Conservation (phyloP, 2,113 vertebrate species). For the Ginglymostoma cirratum region DNA sequence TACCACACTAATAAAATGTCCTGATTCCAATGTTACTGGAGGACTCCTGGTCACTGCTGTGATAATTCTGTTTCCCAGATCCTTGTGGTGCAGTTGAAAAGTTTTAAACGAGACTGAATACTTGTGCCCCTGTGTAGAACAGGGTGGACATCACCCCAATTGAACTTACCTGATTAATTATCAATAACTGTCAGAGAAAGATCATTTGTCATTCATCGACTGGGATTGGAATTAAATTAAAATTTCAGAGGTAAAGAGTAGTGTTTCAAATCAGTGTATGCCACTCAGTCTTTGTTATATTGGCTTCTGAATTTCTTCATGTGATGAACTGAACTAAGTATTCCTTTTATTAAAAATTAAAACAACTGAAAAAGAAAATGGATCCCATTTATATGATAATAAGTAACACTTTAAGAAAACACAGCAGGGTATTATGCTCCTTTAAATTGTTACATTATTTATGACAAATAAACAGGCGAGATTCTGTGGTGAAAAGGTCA, state of each 20-base stretch:
- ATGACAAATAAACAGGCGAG: conserved; percentile 26
- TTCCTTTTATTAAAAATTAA: conserved; percentile 25
- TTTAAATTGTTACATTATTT: conserved; percentile 26
- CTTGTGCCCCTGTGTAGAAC: neutral
- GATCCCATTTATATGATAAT: conserved; percentile 33
- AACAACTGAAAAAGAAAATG: conserved; percentile 2
- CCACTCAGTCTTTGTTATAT: neutral
- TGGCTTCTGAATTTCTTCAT: neutral
- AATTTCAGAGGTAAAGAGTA: neutral
- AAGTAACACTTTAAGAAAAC: conserved; percentile 27
- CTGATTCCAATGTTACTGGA: neutral
- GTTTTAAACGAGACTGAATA: neutral
- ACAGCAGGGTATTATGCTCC: neutral
- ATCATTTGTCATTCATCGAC: neutral
- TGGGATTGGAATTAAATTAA: neutral
- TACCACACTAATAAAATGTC: neutral
- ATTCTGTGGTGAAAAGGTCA: conserved; percentile 18
- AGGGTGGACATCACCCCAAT: neutral
- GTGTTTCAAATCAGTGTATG: neutral
- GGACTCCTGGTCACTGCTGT: neutral
- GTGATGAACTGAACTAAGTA: neutral
- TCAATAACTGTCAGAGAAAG: neutral
- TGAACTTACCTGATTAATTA: neutral
- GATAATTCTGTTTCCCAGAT: neutral
- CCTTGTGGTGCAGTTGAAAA: neutral